Evolutionary conservation across 2,888 invertebrate species (phyloP), one percentile per base, ranked within the genome.

Genomic region (Andrena fulva): DNA sequence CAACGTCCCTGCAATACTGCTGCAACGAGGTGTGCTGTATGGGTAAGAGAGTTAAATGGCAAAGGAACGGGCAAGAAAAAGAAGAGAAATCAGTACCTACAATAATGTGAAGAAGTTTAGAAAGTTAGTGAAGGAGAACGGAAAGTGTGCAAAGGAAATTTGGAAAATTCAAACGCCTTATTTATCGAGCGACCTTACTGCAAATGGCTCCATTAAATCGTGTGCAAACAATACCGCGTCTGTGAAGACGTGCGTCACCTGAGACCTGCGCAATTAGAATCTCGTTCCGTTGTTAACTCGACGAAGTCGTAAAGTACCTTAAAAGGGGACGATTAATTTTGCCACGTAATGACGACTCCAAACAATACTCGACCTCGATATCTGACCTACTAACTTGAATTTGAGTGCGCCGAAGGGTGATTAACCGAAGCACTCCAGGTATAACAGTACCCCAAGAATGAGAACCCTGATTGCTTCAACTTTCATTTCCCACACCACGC

Each of bases 241-340:
- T n/a, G 7, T 31, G 16, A 29, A 68, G 12, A 60, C 60, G 50
- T 42, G 68, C 24, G 12, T 29, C 16, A 60, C 48, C 29, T n/a
- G 1, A 4, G 12, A 6, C 12, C 3, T n/a, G 20, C 6, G 27
- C 31, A 60, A 35, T 76, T 62, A 54, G 10, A 8, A 56, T 8
- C 35, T 24, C 54, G 54, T 56, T 35, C 16, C 24, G 52, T 35
- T 33, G 56, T 54, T 75, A n/a, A 27, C 42, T 16, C 10, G 10
- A 56, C 6, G 12, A 52, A 54, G 4, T 75, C 52, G 24, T 68
- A 68, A 62, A 77, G 67, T 52, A 60, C 5, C 10, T 20, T 29
- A 8, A 52, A 42, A 24, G n/a, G 29, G 35, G 20, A 31, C 35
- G 16, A 52, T 54, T 52, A 77, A 29, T 52, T 62, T 60, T 12